These are phyloP conservation scores for Diplazon laetatorius DNA, from an alignment of 2,888 invertebrate species.

Conservation along the genomic window DNA sequence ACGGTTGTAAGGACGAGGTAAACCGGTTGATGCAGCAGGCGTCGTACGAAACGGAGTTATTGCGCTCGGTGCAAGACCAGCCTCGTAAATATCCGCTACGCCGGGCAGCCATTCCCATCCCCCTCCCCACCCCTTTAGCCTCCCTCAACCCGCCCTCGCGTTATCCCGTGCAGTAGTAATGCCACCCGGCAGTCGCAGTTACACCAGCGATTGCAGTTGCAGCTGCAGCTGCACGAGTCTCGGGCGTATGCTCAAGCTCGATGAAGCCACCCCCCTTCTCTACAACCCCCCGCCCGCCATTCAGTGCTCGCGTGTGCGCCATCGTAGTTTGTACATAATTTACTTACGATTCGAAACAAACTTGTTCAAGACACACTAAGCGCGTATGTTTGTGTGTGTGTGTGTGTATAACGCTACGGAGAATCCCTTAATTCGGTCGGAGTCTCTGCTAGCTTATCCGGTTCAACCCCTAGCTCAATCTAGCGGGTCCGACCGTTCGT, in stretches of 20 bases:
- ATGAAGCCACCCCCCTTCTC: background rate
- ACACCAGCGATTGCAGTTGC: slow-evolving; percentile 46
- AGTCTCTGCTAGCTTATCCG: no score
- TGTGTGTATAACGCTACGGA: no score
- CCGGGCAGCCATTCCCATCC: slow-evolving; percentile 48
- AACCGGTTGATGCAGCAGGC: slow-evolving; percentile 48
- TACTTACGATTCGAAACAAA: slow-evolving; percentile 76
- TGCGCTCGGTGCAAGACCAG: slow-evolving; percentile 56
- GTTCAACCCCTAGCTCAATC: slow-evolving; percentile 59
- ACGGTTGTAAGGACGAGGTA: slow-evolving; percentile 12
- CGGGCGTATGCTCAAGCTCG: no score
- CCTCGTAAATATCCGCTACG: slow-evolving; percentile 61
- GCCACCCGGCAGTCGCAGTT: background rate
- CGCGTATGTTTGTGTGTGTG: no score
- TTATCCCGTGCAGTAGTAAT: slow-evolving; percentile 22
- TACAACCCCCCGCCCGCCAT: no score
- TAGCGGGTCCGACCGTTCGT: no score
- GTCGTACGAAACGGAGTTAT: slow-evolving; percentile 61
- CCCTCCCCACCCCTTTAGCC: no score
- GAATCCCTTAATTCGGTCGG: slow-evolving; percentile 72
- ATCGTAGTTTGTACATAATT: slow-evolving; percentile 73
- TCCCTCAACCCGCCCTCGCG: slow-evolving; percentile 6
- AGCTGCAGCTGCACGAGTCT: slow-evolving; percentile 44
- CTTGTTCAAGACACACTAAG: slow-evolving; percentile 66
- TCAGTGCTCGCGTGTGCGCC: no score